Conservation (phyloP, 1,140 invertebrate species). For the Cepaea nemoralis region DNA sequence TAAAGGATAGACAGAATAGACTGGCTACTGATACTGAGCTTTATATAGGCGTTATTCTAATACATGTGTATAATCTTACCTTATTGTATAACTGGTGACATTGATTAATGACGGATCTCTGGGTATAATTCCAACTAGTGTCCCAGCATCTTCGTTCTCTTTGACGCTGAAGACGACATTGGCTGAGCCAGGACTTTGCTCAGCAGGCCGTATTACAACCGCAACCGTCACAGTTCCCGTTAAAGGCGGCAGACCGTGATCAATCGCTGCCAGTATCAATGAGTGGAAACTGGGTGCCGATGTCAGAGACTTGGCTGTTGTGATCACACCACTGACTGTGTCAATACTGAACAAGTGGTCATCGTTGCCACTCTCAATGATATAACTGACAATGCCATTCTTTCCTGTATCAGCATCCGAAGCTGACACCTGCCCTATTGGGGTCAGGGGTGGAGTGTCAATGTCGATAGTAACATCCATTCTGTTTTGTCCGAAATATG, state of each 20-base stretch:
- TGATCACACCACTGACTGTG: slow-evolving; percentile 9
- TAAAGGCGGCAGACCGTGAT: not conserved
- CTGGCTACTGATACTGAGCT: no score
- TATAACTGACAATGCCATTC: slow-evolving; percentile 19
- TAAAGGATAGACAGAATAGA: no score
- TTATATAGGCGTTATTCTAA: no score
- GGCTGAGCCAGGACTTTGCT: not conserved
- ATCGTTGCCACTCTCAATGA: slow-evolving; percentile 26
- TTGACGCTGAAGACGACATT: not conserved
- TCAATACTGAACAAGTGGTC: slow-evolving; percentile 30
- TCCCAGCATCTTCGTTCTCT: slow-evolving; percentile 22
- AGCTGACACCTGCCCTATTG: not conserved
- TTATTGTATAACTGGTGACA: not conserved
- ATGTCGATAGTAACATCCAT: not conserved
- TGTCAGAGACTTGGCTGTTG: not conserved
- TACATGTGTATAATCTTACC: no score
- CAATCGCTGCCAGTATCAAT: not conserved
- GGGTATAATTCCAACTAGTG: slow-evolving; percentile 14
- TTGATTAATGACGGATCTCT: not conserved
- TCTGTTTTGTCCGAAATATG: slow-evolving; percentile 9
- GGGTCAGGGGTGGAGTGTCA: not conserved
- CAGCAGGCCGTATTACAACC: not conserved
- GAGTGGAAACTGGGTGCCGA: not conserved
- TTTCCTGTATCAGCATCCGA: slow-evolving; percentile 8
- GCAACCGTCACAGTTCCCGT: slow-evolving; percentile 6